Base-by-base conservation (phyloP, 1,140 invertebrate species). In the Musca vetustissima region DNA sequence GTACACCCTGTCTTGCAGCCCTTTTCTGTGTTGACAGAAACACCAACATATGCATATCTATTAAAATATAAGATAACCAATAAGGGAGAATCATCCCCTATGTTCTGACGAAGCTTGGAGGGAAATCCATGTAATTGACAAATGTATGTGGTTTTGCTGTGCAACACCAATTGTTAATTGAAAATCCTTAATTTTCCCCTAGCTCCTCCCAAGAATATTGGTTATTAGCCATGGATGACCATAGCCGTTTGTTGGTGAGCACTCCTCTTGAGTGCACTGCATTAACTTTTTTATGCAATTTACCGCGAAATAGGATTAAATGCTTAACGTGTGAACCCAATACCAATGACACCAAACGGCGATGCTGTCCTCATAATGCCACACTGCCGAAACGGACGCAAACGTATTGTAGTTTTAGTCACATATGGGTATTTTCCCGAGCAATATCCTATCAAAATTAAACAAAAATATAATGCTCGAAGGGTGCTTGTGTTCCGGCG, bases 251-350 rank as follows among this genome's bases (percentile, higher is more conserved):
- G 28, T 28, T 28, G 28, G 3, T 28, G 3, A 4, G 28, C 11
- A 2, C 11, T 43, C 11, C 6, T 43, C 36, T 43, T 43, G 36
- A 32, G 9, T 3, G 36, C 4, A 43, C 1, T 57, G 19, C 24
- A 61, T n/a, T 61, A 15, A 36, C 19, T 61, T 76, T 78, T 77
- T 79, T 77, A 79, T 79, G 77, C 77, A 79, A 74, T 77, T 79
- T 70, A 79, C 77, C 77, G 75, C 77, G 77, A 79, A 79, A 79
- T 79, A 79, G 77, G 77, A 79, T 79, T 79, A 79, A 79, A 73
- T 75, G 72, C 75, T 79, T 79, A 79, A 77, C 75, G 77, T 77
- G 75, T 76, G 75, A 73, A 79, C 77, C 77, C 77, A 79, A 77
- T 79, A 77, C 79, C 75, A 77, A 73, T 78, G 74, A 70, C 75